A percentile compares a stretch with the other conserved stretches of the same genome.
phyloP scores from a whole-genome alignment of 2,888 invertebrate genomes.

The Cremastinae sp. region DNA sequence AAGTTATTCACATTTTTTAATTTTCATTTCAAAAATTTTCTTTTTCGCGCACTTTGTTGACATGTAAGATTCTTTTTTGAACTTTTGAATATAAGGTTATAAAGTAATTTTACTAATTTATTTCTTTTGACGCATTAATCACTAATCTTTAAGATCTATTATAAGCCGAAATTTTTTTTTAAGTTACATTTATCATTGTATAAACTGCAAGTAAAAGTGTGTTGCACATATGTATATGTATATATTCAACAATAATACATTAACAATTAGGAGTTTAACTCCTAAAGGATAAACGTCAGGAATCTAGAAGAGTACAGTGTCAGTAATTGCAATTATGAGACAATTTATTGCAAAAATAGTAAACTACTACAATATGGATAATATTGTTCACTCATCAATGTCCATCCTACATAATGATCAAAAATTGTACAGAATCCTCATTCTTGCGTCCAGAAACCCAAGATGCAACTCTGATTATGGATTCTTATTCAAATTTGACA shows the following conservation, averaged over 20 bases:
- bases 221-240: conserved; percentile 14
- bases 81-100: conserved; percentile 17
- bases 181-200: conserved; percentile 35
- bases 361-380: conserved; percentile 32
- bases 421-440: conserved; percentile 39
- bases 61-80: conserved; percentile 35
- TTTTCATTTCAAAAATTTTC: conserved; percentile 21
- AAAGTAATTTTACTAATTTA: background rate
- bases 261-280: conserved; percentile 35
- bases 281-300: conserved; percentile 34
- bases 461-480: conserved; percentile 32
- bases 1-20: conserved; percentile 1
- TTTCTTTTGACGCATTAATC: conserved; percentile 12
- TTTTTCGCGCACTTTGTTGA: conserved; percentile 36
- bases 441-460: conserved; percentile 34
- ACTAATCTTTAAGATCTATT: conserved; percentile 19
- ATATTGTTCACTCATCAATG: conserved; percentile 47
- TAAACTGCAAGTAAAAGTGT: conserved; percentile 30
- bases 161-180: conserved; percentile 23
- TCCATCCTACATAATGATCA: conserved; percentile 38
- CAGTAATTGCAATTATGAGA: conserved; percentile 44
- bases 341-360: conserved; percentile 31
- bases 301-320: conserved; percentile 40
- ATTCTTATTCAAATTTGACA: conserved; percentile 53
- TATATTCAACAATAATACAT: conserved; percentile 4